Evolutionary conservation across 2,797 vertebrate species (phyloP).

Genomic region (Onychomys leucogaster): DNA sequence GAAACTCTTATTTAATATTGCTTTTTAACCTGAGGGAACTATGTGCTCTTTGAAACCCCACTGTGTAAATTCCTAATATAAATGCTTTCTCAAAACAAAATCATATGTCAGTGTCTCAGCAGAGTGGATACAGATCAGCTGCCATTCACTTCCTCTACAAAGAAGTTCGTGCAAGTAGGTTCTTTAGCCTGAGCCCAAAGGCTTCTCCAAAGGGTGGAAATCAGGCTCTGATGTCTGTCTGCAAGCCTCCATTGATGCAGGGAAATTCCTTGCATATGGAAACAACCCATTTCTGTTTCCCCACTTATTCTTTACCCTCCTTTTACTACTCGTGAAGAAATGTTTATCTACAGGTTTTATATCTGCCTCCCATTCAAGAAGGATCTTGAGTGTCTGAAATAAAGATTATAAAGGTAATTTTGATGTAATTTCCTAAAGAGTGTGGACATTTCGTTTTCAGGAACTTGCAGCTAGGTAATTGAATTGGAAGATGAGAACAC

Average conservation of each 20-base stretch:
- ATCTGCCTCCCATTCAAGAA: background rate
- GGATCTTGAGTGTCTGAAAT: background rate
- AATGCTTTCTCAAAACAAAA: slow-evolving; percentile 10
- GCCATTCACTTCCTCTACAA: background rate
- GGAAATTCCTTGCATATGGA: background rate
- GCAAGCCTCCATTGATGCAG: background rate
- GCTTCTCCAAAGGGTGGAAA: background rate
- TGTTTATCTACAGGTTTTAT: slow-evolving; percentile 9
- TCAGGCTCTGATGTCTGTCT: background rate
- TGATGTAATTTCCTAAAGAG: background rate
- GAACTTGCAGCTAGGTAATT: background rate
- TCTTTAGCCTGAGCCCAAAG: background rate
- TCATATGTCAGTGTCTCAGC: background rate
- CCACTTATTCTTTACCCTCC: background rate
- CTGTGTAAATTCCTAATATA: background rate
- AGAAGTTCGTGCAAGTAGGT: background rate
- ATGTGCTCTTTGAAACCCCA: background rate
- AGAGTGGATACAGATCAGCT: background rate
- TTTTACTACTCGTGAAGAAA: slow-evolving; percentile 1
- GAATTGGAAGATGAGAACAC: background rate
- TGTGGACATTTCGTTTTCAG: background rate
- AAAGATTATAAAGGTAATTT: background rate
- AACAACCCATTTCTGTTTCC: background rate
- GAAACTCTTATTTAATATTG: slow-evolving; percentile 30
- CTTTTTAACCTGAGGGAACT: slow-evolving; percentile 17